Evolutionary conservation across 2,888 invertebrate genomes (phyloP), one percentile per base, ranked within the genome.

Genomic region (Hetaerina titia): DNA sequence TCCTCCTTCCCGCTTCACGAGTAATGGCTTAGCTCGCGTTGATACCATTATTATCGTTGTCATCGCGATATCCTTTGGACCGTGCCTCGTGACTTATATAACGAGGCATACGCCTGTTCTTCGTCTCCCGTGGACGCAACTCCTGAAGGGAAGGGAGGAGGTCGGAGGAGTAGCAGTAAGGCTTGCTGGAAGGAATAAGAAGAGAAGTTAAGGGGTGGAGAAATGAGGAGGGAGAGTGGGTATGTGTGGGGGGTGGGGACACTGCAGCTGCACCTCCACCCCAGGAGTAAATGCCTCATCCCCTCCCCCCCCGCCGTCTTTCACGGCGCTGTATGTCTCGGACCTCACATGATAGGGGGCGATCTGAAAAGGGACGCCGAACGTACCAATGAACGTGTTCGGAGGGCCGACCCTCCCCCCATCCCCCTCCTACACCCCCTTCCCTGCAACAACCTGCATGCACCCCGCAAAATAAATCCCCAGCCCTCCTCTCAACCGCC

Each of bases 371-470:
- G 58, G 22, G 57, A 89, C 17, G n/a, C 58, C 89, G 22, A 58
- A 15, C 45, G 64, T 13, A 92, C 74, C 64, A 92, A 92, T 69
- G 69, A 92, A 15, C 92, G 6, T 74, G 92, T 92, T 69, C 13
- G 9, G 6, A 31, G 15, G 45, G 45, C 13, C 4, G 69, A 7
- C 69, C 9, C 90, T 13, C 5, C 58, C n/a, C 56, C 56, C 9
- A 89, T 57, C 22, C 92, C 45, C 69, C 56, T 22, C 22, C 89
- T 22, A 0, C 81, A 31, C 81, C 81, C 19, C 81, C 7, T n/a
- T 2, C 81, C 5, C n/a, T 9, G 69, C 69, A n/a, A n/a, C 81
- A 81, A 15, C 25, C 81, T 31, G 31, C 31, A 81, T 31, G 31
- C 11, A 81, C 81, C 81, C 81, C 2, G 31, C 31, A 31, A 25